Base-by-base conservation (phyloP, 2,888 invertebrate genomes). In the Orchestes rusci region DNA sequence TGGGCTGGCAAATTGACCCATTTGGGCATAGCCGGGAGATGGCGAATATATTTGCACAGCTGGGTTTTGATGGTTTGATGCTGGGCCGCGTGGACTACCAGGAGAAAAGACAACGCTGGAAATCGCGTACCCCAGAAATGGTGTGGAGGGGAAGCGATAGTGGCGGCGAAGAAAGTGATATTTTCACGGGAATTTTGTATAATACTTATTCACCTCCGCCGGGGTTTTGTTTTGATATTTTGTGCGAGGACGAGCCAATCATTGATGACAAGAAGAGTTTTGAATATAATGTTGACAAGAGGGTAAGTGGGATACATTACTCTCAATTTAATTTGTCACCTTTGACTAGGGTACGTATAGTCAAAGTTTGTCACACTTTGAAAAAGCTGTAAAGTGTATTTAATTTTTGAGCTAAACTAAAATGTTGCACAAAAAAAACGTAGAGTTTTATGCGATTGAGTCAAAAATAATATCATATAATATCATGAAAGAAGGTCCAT, bases 1-100 rank as follows among this genome's bases (percentile, higher is more conserved):
- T 82, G 2, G 86, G 77, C 0, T 86, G 87, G 86, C 86, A 82
- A n/a, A n/a, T n/a, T n/a, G n/a, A n/a, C n/a, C n/a, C n/a, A n/a
- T n/a, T n/a, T n/a, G n/a, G n/a, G n/a, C 88, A 88, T 58, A 84
- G 90, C 0, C 69, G 85, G 2, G 91, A 91, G 65, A 83, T 85
- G 68, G 89, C 90, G 0, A 80, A 81, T 0, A 62, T 84, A 0
- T 76, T 84, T 15, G 76, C 84, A 0, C 79, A 80, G 63, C 48
- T 82, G 74, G 82, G 82, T 0, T 82, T 77, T 58, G 84, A 87
- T 58, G 83, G 80, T 2, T 58, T 84, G 1, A 83, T 84, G 58
- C 74, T 85, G 54, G 82, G 74, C 4, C 71, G 85, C 32, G 71
- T 84, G 0, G 84, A 85, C 59, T 77, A 79, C 58, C 72, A 76